Conservation (phyloP, 2,888 invertebrate genomes). For the Alcis repandata region DNA sequence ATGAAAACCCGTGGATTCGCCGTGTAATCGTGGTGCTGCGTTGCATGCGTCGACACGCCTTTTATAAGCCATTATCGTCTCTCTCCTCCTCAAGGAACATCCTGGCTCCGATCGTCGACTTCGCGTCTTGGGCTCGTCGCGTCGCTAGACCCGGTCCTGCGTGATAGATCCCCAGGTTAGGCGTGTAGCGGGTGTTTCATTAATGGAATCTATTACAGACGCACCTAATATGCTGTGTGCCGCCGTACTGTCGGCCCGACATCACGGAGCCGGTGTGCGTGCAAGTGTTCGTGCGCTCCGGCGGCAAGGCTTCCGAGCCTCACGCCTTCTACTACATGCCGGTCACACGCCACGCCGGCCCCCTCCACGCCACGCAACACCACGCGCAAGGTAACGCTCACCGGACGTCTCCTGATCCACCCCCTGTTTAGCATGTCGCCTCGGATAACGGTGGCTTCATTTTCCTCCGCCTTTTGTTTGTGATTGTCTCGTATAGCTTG, state of each 20-base stretch:
- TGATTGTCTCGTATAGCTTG: conserved; percentile 14
- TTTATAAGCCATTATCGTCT: not conserved
- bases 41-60: not conserved
- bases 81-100: conserved; percentile 13
- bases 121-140: conserved; percentile 5
- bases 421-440: conserved; percentile 16
- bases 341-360: conserved; percentile 64
- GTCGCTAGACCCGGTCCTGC: conserved; percentile 14
- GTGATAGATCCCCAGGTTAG: conserved; percentile 8
- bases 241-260: conserved; percentile 90
- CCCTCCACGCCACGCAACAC: conserved; percentile 69
- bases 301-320: conserved; percentile 94
- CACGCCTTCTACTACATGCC: conserved; percentile 94
- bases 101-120: conserved; percentile 5
- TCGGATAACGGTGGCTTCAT: conserved; percentile 21
- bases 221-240: conserved; percentile 95
- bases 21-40: not conserved
- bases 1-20: not conserved
- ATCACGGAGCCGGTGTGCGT: conserved; percentile 90
- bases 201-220: conserved; percentile 85
- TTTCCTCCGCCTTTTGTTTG: conserved; percentile 3
- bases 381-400: conserved; percentile 62
- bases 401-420: not conserved
- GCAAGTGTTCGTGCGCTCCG: conserved; percentile 93
- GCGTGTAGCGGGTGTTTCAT: conserved; percentile 18